Evolutionary conservation across 2,888 invertebrate species (phyloP), one percentile per base, ranked within the genome.

Genomic region (Spatulosminthurus flaviceps): DNA sequence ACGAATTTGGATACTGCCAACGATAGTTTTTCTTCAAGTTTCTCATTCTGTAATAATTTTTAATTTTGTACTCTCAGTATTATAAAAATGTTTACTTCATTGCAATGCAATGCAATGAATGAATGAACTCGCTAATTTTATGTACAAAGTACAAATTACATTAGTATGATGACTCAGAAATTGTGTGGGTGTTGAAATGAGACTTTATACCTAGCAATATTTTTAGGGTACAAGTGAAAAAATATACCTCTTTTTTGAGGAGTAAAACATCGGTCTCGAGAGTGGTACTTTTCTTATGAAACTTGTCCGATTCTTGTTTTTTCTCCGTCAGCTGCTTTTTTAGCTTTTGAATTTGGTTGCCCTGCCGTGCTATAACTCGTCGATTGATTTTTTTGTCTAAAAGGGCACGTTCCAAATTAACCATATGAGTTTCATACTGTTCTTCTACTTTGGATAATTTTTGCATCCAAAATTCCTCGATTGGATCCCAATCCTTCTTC

Each of bases 381-480:
- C 76, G 41, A 22, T 75, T 51, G 24, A 81, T 73, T 60, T 81
- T 69, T 13, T 80, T 80, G 11, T 77, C 79, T 21, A 84, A 60
- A 26, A 84, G 61, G 11, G 81, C 69, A 73, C 81, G 72, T 77
- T 84, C 81, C n/a, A 84, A 43, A 5, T 82, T 81, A 2, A 77
- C 69, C 75, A 84, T 80, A 43, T 84, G 83, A n/a, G 79, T 69
- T 60, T 84, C 83, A 75, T 84, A 84, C 28, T 84, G 82, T 11
- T 79, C 79, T 64, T 84, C 84, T 13, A 84, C 82, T 34, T 76
- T 76, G 0, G 80, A 77, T 22, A 84, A 16, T 76, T 83, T 84
- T 66, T 79, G 81, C 81, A 83, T 83, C 84, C 84, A 84, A 79
- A 81, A 84, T 67, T 84, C 84, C 72, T 84, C 83, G 42, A 84